These are phyloP conservation scores for Tolypeutes matacus DNA, from an alignment of 2,797 vertebrate species.

Conservation along the genomic window DNA sequence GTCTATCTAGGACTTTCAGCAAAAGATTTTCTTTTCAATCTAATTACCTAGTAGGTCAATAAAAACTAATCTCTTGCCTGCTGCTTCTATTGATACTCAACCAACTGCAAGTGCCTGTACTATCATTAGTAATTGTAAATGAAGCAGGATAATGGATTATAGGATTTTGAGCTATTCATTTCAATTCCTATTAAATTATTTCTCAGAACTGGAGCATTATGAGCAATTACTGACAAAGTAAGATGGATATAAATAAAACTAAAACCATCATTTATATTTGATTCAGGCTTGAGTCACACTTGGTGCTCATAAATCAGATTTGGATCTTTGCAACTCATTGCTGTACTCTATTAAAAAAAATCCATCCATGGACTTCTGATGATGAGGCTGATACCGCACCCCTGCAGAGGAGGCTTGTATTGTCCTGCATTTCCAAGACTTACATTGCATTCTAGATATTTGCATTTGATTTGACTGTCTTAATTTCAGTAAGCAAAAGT, in stretches of 20 bases:
- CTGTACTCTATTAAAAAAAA: background rate
- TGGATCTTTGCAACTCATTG: background rate
- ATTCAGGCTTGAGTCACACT: background rate
- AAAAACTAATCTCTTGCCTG: background rate
- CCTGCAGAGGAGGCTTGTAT: background rate
- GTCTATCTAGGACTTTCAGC: background rate
- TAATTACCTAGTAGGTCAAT: background rate
- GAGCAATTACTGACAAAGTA: slow-evolving; percentile 37
- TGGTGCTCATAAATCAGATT: background rate
- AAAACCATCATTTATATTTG: background rate
- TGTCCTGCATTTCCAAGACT: background rate
- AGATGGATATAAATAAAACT: slow-evolving; percentile 6
- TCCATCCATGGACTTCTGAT: background rate
- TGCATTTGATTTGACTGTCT: background rate
- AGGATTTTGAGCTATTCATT: slow-evolving; percentile 6
- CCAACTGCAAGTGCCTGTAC: background rate
- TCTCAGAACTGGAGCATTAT: slow-evolving; percentile 22
- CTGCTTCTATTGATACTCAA: slow-evolving; percentile 1
- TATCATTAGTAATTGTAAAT: slow-evolving; percentile 5
- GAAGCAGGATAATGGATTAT: background rate
- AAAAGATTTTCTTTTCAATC: background rate
- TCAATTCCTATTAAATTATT: background rate
- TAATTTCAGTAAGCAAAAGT: background rate
- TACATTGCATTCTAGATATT: background rate
- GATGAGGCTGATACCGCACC: background rate